phyloP scores from a whole-genome alignment of 2,797 vertebrate species.

The Chaetophractus vellerosus region DNA sequence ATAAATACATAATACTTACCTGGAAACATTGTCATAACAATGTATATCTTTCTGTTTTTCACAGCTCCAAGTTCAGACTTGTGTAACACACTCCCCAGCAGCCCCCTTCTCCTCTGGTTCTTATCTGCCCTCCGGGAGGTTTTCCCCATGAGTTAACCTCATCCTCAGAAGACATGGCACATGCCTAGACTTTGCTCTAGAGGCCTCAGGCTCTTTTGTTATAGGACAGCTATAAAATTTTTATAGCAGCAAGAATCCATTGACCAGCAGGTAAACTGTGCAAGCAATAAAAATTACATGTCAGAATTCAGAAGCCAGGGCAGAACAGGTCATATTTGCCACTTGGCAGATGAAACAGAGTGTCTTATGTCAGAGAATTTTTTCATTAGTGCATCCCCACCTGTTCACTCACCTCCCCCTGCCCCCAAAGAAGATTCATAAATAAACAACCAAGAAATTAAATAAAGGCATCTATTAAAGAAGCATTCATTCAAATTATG shows the following conservation, averaged over 20 bases:
- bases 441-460: neutral
- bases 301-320: conserved; percentile 78
- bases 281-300: conserved; percentile 57
- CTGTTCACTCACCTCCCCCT: neutral
- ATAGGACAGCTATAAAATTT: conserved; percentile 73
- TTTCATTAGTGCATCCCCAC: neutral
- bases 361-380: conserved; percentile 1
- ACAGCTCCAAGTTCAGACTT: neutral
- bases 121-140: neutral
- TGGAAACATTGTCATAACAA: neutral
- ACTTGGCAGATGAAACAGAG: neutral
- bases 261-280: conserved; percentile 53
- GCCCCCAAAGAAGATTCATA: neutral
- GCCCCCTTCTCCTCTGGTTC: neutral
- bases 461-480: neutral
- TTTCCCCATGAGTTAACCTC: neutral
- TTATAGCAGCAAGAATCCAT: conserved; percentile 58
- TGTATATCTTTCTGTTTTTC: neutral
- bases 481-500: neutral
- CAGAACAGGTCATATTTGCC: neutral
- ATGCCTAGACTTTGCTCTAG: neutral
- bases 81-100: neutral
- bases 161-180: conserved; percentile 37
- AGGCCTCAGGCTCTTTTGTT: conserved; percentile 8
- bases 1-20: neutral